phyloP scores from a whole-genome alignment of 2,888 invertebrate species.

The Panopea generosa region DNA sequence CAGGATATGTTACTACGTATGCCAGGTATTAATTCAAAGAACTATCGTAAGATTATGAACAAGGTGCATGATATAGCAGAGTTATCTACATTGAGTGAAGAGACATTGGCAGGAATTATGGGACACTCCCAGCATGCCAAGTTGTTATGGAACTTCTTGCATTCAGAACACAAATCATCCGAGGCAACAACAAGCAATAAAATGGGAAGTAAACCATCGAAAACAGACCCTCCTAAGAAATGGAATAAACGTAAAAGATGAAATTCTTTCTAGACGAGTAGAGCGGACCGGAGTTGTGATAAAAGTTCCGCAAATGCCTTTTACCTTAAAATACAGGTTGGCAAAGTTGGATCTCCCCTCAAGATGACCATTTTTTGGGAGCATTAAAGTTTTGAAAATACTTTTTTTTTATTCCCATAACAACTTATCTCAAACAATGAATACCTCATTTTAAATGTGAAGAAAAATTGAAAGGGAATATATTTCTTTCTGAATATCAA shows the following conservation, averaged over 20 bases:
- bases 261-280: too few species aligned
- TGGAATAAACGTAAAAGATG: slow-evolving; percentile 57
- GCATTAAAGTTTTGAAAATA: too few species aligned
- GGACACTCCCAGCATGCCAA: slow-evolving; percentile 87
- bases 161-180: slow-evolving; percentile 68
- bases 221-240: slow-evolving; percentile 14
- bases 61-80: slow-evolving; percentile 89
- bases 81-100: slow-evolving; percentile 86
- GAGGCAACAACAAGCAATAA: slow-evolving; percentile 10
- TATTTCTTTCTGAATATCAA: too few species aligned
- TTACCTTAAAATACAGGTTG: too few species aligned
- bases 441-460: too few species aligned
- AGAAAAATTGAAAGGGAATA: too few species aligned
- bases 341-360: too few species aligned
- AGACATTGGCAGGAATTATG: slow-evolving; percentile 90
- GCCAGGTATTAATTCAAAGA: slow-evolving; percentile 95
- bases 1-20: slow-evolving; percentile 92
- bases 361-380: too few species aligned
- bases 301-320: too few species aligned
- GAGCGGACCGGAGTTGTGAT: too few species aligned
- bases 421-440: too few species aligned
- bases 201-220: not conserved
- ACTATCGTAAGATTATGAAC: slow-evolving; percentile 91
- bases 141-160: slow-evolving; percentile 83
- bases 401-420: too few species aligned